These are phyloP conservation scores for Scaptodrosophila latifasciaeformis DNA, from an alignment of 2,888 invertebrate species.

Conservation along the genomic window DNA sequence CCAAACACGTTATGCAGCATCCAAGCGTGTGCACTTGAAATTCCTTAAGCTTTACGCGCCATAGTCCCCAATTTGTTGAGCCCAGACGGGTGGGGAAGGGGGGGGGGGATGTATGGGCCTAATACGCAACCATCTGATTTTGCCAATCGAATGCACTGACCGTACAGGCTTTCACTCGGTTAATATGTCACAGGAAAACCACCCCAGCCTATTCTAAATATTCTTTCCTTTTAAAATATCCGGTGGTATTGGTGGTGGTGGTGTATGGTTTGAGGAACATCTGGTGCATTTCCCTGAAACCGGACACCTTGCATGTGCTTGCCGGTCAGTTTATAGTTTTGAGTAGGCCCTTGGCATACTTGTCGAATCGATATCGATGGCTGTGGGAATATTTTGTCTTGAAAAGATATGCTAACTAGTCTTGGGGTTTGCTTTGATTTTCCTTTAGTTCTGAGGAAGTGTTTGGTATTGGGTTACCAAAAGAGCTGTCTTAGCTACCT, in stretches of 20 bases:
- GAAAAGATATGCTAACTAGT: neutral
- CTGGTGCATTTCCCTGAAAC: conserved; percentile 52
- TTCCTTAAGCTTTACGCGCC: no score
- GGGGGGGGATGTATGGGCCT: neutral
- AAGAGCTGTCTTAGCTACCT: no score
- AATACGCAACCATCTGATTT: no score
- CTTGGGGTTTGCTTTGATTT: no score
- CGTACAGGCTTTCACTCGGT: neutral
- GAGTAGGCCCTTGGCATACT: conserved; percentile 38
- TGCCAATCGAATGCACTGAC: conserved; percentile 6
- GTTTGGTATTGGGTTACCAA: neutral
- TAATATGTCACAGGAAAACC: conserved; percentile 23
- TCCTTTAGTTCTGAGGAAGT: neutral
- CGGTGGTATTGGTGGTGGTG: conserved; percentile 32
- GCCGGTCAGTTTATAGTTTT: no score
- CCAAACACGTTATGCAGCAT: conserved; percentile 40
- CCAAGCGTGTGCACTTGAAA: conserved; percentile 42
- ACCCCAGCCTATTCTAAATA: no score
- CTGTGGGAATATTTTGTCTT: conserved; percentile 17
- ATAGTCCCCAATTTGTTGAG: no score
- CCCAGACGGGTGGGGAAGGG: neutral
- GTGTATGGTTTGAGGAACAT: conserved; percentile 36
- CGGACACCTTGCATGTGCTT: conserved; percentile 56
- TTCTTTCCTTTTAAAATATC: no score
- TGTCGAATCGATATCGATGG: conserved; percentile 33